Evolutionary conservation across 2,888 invertebrate species (phyloP).

Genomic region (Drosophila meridiana): DNA sequence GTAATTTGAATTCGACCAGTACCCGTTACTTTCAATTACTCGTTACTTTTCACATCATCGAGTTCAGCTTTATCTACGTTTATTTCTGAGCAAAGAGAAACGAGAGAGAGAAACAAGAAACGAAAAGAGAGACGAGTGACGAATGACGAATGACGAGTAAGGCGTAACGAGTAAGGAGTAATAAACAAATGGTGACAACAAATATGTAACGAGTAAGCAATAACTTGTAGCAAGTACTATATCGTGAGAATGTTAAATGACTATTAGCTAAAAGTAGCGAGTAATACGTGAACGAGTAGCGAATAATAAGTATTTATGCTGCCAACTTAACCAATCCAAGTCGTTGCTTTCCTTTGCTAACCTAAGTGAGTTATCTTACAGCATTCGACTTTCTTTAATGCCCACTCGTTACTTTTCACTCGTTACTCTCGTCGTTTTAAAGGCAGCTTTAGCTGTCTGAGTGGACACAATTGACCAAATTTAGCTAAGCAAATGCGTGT

Average conservation of each 20-base stretch:
- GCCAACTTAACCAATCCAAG: neutral
- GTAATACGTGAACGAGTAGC: neutral
- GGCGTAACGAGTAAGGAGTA: neutral
- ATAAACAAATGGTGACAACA: neutral
- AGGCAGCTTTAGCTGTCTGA: neutral
- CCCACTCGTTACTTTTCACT: neutral
- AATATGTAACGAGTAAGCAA: too few species aligned
- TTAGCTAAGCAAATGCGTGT: conserved; percentile 44
- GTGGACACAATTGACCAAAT: conserved; percentile 23
- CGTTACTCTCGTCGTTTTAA: neutral
- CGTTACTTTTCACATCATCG: too few species aligned
- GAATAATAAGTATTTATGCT: neutral
- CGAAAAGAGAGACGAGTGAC: too few species aligned
- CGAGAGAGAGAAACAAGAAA: too few species aligned
- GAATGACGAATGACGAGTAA: too few species aligned
- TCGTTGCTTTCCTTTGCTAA: neutral
- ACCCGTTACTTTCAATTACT: too few species aligned
- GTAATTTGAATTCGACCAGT: neutral
- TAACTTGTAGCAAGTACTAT: too few species aligned
- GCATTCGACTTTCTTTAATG: too few species aligned
- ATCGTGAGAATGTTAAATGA: neutral
- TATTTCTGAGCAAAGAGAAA: too few species aligned
- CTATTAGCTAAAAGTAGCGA: neutral
- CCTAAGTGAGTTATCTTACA: neutral
- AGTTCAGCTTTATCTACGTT: too few species aligned